phyloP scores from a whole-genome alignment of 2,797 vertebrate genomes.

The Anguilla anguilla region DNA sequence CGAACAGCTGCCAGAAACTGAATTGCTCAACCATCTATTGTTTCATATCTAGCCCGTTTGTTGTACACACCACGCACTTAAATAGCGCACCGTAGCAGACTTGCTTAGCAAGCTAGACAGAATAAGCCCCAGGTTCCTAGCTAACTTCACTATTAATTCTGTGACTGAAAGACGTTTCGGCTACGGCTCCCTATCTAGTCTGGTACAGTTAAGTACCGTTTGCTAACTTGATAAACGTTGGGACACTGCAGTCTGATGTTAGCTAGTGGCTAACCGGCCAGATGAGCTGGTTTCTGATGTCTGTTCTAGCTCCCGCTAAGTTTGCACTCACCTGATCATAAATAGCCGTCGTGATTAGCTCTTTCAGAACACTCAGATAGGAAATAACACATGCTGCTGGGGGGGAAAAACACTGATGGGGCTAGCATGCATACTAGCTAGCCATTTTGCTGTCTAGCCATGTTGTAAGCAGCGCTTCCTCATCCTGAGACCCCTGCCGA shows the following conservation, averaged over 20 bases:
- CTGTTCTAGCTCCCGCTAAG: neutral
- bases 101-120: neutral
- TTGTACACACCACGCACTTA: neutral
- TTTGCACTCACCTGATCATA: slow-evolving; percentile 5
- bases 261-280: neutral
- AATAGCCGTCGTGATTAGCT: neutral
- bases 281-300: neutral
- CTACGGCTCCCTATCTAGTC: neutral
- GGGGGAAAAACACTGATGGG: neutral
- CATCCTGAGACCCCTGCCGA: slow-evolving; percentile 20
- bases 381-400: neutral
- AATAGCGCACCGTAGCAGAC: neutral
- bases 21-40: neutral
- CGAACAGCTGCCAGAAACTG: neutral
- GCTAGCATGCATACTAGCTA: neutral
- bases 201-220: neutral
- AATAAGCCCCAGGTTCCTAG: neutral
- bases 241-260: neutral
- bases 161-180: neutral
- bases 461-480: slow-evolving; percentile 21
- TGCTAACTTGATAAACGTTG: neutral
- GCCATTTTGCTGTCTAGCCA: neutral
- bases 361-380: neutral
- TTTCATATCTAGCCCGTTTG: neutral
- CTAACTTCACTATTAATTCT: neutral